Percentiles rank a stretch among this genome's conserved stretches.
Evolutionary conservation across 2,113 vertebrate species (phyloP).

Genomic region (Synodontis membranacea): DNA sequence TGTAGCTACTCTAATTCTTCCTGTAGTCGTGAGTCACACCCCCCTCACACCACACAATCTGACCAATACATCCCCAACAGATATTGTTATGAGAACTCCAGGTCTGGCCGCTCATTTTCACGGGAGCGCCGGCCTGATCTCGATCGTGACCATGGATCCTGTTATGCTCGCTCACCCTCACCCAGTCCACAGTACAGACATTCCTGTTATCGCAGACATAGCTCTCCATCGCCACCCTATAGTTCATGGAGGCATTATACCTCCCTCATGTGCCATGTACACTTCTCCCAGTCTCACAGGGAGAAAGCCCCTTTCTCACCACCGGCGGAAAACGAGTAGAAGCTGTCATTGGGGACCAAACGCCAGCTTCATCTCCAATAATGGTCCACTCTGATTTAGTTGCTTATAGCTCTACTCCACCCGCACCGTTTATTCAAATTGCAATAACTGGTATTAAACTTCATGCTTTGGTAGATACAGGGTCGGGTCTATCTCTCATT

Average conservation of each 20-base stretch:
- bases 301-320: background rate
- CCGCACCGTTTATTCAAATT: conserved; percentile 6
- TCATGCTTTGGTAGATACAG: conserved; percentile 8
- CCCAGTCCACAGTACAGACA: background rate
- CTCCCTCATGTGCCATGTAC: background rate
- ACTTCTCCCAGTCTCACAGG: background rate
- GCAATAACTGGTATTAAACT: background rate
- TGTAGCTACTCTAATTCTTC: background rate
- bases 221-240: background rate
- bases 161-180: background rate
- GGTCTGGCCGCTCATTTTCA: background rate
- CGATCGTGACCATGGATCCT: background rate
- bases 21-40: background rate
- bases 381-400: background rate
- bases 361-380: conserved; percentile 9
- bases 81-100: background rate
- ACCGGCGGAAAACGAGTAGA: background rate
- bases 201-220: background rate
- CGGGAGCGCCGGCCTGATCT: background rate
- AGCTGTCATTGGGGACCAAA: conserved; percentile 31
- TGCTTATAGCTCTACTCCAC: background rate
- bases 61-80: background rate
- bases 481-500: background rate
- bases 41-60: background rate
- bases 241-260: background rate